A percentile compares a stretch with the other conserved stretches of the same genome.
Conservation (phyloP, 2,113 vertebrate species). For the Gobius niger region DNA sequence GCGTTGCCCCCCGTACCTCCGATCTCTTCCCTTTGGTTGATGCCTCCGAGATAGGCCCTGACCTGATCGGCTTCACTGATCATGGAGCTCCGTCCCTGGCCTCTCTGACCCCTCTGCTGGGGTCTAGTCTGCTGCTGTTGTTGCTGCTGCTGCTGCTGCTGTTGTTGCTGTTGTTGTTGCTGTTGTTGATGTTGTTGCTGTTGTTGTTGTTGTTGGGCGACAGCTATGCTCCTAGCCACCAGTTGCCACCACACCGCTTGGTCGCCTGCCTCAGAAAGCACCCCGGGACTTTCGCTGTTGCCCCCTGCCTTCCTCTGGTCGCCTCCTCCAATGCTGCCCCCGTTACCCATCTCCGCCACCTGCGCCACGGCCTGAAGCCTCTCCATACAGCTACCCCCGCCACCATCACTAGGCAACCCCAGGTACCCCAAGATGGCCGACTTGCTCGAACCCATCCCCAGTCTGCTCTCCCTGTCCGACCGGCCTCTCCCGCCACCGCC, state of each 20-base stretch:
- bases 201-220: conserved; percentile 71
- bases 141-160: conserved; percentile 62
- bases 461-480: conserved; percentile 51
- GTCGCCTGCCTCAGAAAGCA: conserved; percentile 58
- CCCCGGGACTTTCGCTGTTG: conserved; percentile 32
- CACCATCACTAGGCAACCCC: conserved; percentile 78
- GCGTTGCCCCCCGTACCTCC: conserved; percentile 20
- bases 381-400: conserved; percentile 85
- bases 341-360: conserved; percentile 78
- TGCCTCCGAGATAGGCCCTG: conserved; percentile 71
- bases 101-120: conserved; percentile 62
- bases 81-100: conserved; percentile 54
- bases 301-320: conserved; percentile 39
- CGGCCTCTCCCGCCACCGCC: conserved; percentile 50
- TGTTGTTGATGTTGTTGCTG: conserved; percentile 68
- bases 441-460: conserved; percentile 68
- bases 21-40: conserved; percentile 64
- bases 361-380: conserved; percentile 83
- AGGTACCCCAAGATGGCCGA: conserved; percentile 83
- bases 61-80: conserved; percentile 72
- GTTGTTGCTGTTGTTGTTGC: conserved; percentile 13
- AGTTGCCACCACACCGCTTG: conserved; percentile 80
- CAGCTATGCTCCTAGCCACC: conserved; percentile 77
- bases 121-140: conserved; percentile 59
- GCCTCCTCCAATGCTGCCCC: conserved; percentile 51